phyloP scores from a whole-genome alignment of 37 sponge, comb jelly and placozoan species.

The Crambe crambe region DNA sequence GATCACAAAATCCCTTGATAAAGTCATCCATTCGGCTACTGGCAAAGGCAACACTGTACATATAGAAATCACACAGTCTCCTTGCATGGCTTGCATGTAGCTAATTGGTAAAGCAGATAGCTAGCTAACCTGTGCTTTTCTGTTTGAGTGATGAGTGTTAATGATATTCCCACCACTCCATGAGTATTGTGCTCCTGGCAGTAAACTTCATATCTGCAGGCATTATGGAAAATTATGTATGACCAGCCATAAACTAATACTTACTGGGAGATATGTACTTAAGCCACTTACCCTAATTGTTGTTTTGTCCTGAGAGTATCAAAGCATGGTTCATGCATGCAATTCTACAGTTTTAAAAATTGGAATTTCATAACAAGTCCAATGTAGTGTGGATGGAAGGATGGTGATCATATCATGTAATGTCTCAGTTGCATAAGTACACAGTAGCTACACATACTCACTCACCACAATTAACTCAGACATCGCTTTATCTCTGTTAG shows the following conservation, averaged over 20 bases:
- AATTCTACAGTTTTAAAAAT: not conserved
- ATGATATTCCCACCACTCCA: conserved; percentile 75
- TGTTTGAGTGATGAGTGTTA: conserved; percentile 74
- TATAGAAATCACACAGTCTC: not conserved
- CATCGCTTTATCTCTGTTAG: conserved; percentile 14
- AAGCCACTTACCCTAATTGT: conserved; percentile 74
- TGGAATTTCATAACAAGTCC: not conserved
- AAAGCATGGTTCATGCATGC: conserved; percentile 79
- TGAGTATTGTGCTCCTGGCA: conserved; percentile 38
- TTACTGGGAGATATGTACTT: too few species aligned
- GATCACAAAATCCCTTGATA: conserved; percentile 22
- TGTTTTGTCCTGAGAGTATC: conserved; percentile 77
- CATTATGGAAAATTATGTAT: too few species aligned
- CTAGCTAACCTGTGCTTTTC: conserved; percentile 61
- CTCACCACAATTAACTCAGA: not conserved
- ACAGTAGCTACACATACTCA: not conserved
- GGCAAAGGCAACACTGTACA: conserved; percentile 33
- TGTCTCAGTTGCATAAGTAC: not conserved
- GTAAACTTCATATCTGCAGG: conserved; percentile 72
- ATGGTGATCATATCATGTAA: not conserved
- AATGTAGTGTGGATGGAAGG: not conserved
- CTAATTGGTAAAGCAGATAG: not conserved
- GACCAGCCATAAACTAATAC: too few species aligned
- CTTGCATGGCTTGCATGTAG: not conserved
- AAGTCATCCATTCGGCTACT: conserved; percentile 45